A percentile compares a stretch with the other conserved stretches of the same genome.
Conservation (phyloP, 2,797 vertebrate genomes). For the Phalanger gymnotis region DNA sequence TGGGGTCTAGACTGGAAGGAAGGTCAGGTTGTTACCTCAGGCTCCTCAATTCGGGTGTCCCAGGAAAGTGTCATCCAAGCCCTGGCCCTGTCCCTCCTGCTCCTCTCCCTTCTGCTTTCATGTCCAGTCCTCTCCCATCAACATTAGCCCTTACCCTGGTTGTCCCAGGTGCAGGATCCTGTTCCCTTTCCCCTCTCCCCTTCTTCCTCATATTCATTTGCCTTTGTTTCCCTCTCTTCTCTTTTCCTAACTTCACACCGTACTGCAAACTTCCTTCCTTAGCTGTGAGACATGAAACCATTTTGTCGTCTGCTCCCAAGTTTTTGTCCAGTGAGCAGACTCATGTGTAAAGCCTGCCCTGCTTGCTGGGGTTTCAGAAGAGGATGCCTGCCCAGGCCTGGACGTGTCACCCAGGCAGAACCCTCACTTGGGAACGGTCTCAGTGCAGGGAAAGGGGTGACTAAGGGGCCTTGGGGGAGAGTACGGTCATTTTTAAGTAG, state of each 20-base stretch:
- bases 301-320: background rate
- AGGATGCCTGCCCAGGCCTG: background rate
- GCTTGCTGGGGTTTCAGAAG: background rate
- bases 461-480: background rate
- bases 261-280: background rate
- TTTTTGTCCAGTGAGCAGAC: constrained; percentile 7
- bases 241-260: background rate
- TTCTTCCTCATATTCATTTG: constrained; percentile 4
- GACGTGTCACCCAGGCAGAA: background rate
- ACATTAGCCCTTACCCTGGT: constrained; percentile 37
- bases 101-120: background rate
- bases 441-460: constrained; percentile 16
- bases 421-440: constrained; percentile 4
- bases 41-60: background rate
- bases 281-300: background rate
- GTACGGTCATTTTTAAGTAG: background rate
- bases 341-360: background rate
- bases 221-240: background rate
- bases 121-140: background rate
- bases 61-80: background rate
- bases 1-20: background rate
- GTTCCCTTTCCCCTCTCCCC: constrained; percentile 46
- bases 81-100: background rate
- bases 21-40: background rate
- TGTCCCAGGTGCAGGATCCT: constrained; percentile 48